Conservation (phyloP, 2,113 vertebrate genomes). For the Choloepus hoffmanni region DNA sequence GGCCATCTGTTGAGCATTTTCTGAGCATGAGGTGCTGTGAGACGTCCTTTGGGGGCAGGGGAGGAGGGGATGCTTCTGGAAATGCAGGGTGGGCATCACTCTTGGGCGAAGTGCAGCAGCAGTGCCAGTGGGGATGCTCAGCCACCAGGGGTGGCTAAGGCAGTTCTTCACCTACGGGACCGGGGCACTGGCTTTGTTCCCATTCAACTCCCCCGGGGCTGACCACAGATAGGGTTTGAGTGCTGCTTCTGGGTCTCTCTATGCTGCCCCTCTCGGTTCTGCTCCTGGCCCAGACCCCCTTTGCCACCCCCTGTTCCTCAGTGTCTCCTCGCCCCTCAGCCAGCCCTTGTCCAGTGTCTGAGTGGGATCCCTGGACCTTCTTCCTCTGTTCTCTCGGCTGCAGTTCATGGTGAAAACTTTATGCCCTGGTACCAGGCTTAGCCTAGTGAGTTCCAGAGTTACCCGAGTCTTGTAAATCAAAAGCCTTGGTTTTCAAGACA, state of each 20-base stretch:
- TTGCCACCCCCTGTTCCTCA: neutral
- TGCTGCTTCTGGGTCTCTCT: rapidly evolving
- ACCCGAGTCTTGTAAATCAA: neutral
- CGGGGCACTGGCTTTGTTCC: neutral
- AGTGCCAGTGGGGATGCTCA: rapidly evolving
- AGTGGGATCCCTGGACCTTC: too few species aligned
- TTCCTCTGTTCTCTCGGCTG: neutral
- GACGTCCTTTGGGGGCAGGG: too few species aligned
- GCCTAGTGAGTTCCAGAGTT: neutral
- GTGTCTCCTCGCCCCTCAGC: neutral
- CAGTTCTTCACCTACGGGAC: too few species aligned
- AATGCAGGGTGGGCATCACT: neutral
- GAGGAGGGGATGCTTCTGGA: too few species aligned
- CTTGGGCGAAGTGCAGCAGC: rapidly evolving
- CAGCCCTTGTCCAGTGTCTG: neutral
- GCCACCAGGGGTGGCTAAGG: neutral
- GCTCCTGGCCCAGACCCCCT: neutral
- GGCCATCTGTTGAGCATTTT: neutral
- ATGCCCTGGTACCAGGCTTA: neutral
- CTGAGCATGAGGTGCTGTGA: neutral
- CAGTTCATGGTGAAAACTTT: neutral
- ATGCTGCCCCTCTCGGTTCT: rapidly evolving
- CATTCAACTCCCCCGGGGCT: neutral
- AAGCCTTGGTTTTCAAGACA: neutral
- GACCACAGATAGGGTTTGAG: neutral